Base-by-base conservation (phyloP, 2,888 invertebrate species). In the Leucoma salicis region DNA sequence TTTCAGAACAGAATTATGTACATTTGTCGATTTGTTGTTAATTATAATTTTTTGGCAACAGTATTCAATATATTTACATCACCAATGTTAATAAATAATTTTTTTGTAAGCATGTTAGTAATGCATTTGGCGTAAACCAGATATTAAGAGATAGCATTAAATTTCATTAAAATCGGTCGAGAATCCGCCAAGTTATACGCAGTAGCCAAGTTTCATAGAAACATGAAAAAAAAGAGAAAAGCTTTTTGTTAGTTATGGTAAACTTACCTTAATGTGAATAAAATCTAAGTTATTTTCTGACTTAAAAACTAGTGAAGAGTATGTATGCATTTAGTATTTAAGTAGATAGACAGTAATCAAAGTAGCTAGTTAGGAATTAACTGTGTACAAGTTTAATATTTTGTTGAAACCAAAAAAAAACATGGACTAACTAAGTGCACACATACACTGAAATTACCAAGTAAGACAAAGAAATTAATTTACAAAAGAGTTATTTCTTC, bases 211-310 rank as follows among this genome's bases (percentile, higher is more conserved):
- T 86, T 86, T 86, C 85, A 88, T 75, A 86, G 81, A 86, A 88
- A 86, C 90, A 90, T 90, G 90, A 82, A 90, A 90, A 90, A 88
- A 90, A 83, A 86, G 78, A 31, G 11, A 54, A 76, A 89, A 90
- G 89, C 89, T 77, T 79, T 80, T 82, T 87, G 90, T 90, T 90
- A 90, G 90, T 88, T 21, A 72, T 70, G 64, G 68, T 24, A 70
- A 81, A 83, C 78, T 81, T 78, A 82, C 76, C 64, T 65, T 49
- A 14, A 39, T 55, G 50, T 45, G 46, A 53, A 64, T 67, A 70
- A 70, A 35, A 41, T 49, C 51, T 67, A 70, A 53, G 64, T 73
- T 71, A 69, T 65, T 40, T 37, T 49, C n/a, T 58, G 46, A 43
- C 45, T 46, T 52, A 39, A 29, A 31, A 21, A 35, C 44, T 59